Evolutionary conservation across 2,113 vertebrate genomes (phyloP).

Genomic region (Ceyx margarethae): DNA sequence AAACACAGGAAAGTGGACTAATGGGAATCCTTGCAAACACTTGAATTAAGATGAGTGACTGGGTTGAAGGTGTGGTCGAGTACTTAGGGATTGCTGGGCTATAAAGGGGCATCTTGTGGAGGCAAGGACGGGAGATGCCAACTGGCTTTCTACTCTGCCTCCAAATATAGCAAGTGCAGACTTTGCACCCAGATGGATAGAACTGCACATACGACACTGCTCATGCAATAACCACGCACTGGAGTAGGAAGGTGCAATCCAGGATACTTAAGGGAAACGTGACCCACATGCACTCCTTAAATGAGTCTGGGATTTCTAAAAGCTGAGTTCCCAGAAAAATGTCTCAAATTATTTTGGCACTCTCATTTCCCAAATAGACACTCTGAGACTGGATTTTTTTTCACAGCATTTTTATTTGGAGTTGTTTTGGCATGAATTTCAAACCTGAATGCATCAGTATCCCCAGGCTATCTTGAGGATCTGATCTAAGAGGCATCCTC

Average conservation of each 20-base stretch:
- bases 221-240: neutral
- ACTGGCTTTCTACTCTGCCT: neutral
- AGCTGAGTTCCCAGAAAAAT: neutral
- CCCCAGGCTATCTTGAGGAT: constrained; percentile 55
- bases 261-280: neutral
- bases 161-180: constrained; percentile 39
- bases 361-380: neutral
- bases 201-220: neutral
- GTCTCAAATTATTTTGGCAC: neutral
- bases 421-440: constrained; percentile 34
- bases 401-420: neutral
- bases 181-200: neutral
- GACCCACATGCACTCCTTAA: neutral
- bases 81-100: neutral
- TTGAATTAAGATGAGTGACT: constrained; percentile 43
- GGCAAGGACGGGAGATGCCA: neutral
- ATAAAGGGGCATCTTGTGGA: neutral
- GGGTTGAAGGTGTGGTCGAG: neutral
- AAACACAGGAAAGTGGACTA: constrained; percentile 10
- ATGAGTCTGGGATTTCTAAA: neutral
- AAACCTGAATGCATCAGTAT: constrained; percentile 11
- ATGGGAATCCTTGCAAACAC: constrained; percentile 15
- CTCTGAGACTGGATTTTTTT: neutral
- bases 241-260: neutral
- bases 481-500: constrained; percentile 62